These are phyloP conservation scores for Cololabis saira DNA, from an alignment of 2,113 vertebrate species.

Conservation along the genomic window DNA sequence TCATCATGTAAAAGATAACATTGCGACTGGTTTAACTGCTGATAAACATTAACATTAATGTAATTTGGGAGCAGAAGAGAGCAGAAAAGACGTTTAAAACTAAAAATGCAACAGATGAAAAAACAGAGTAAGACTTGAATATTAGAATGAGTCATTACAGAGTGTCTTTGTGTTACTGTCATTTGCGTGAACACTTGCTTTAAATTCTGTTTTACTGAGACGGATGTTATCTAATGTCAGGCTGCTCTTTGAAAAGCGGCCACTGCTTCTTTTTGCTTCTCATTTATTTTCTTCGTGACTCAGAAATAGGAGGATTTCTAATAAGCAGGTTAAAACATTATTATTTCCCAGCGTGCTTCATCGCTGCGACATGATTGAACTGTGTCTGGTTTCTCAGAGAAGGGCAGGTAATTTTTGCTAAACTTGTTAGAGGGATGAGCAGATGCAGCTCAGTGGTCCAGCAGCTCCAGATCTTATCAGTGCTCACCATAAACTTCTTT, in stretches of 20 bases:
- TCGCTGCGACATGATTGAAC: slow-evolving; percentile 14
- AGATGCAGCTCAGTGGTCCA: not conserved
- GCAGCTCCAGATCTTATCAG: not conserved
- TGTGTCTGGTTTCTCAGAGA: not conserved
- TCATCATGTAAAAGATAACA: too few relatives aligned
- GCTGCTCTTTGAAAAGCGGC: slow-evolving; percentile 14
- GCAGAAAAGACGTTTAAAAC: too few relatives aligned
- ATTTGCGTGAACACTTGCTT: not conserved
- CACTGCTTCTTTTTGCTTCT: slow-evolving; percentile 8
- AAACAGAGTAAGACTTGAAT: not conserved
- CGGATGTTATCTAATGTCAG: not conserved
- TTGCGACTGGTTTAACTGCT: too few relatives aligned
- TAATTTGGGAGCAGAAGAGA: too few relatives aligned
- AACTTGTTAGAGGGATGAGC: too few relatives aligned
- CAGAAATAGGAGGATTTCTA: too few relatives aligned
- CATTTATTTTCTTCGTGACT: slow-evolving; percentile 49
- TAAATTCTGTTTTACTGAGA: not conserved
- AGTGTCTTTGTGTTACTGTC: not conserved
- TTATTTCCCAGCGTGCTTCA: slow-evolving; percentile 28
- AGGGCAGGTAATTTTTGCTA: too few relatives aligned
- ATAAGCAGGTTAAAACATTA: slow-evolving; percentile 24
- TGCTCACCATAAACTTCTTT: too few relatives aligned
- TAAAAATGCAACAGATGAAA: too few relatives aligned
- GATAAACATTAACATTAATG: too few relatives aligned
- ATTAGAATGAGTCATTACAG: not conserved